Evolutionary conservation across 2,888 invertebrate species (phyloP).

Genomic region (Dichetophora obliterata): DNA sequence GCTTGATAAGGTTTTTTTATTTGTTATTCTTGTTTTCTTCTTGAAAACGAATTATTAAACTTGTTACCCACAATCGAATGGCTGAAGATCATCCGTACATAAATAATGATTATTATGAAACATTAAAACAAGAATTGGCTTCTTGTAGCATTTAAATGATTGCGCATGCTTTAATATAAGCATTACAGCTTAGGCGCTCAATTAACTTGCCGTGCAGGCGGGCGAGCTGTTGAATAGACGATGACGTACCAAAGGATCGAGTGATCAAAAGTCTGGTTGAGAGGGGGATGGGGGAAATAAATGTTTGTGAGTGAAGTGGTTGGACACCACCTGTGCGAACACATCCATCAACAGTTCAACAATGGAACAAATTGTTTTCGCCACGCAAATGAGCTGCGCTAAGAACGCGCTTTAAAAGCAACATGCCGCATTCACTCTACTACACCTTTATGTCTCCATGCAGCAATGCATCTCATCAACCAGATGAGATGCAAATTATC

Average conservation of each 20-base stretch:
- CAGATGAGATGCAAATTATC: constrained; percentile 38
- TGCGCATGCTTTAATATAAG: not conserved
- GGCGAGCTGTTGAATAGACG: no score
- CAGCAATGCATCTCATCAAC: constrained; percentile 1
- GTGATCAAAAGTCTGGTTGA: not conserved
- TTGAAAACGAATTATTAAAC: no score
- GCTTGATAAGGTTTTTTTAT: no score
- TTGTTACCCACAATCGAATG: no score
- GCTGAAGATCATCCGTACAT: not conserved
- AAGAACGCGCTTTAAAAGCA: not conserved
- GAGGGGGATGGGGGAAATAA: not conserved
- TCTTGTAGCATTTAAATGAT: not conserved
- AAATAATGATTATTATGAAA: not conserved
- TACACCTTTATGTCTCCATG: no score
- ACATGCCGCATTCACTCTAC: no score
- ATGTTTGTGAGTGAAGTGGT: not conserved
- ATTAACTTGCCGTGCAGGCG: constrained; percentile 15
- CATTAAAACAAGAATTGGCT: no score
- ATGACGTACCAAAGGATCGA: no score
- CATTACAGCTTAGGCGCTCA: constrained; percentile 22
- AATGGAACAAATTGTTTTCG: constrained; percentile 38
- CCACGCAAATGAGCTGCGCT: constrained; percentile 36
- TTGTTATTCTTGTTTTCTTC: no score
- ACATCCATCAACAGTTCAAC: constrained; percentile 33
- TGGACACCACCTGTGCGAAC: constrained; percentile 35